Conservation (phyloP, 2,888 invertebrate genomes). For the Rapana venosa region DNA sequence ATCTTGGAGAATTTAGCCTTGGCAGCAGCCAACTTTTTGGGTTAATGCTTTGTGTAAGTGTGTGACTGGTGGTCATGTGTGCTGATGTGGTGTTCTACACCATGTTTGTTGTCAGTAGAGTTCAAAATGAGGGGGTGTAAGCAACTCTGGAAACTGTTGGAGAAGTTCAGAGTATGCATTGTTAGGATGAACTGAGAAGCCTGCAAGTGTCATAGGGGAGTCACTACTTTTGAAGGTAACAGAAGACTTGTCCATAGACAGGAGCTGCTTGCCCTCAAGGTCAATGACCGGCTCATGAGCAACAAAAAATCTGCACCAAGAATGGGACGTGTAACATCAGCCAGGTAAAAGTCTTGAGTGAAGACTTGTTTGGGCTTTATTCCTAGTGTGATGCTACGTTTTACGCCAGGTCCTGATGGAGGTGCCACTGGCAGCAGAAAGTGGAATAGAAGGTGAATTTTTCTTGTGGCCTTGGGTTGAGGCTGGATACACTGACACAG, state of each 20-base stretch:
- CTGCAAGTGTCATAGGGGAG: conserved; percentile 16
- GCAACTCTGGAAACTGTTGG: conserved; percentile 16
- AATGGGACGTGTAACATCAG: conserved; percentile 39
- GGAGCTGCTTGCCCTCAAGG: conserved; percentile 29
- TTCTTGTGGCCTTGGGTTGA: conserved; percentile 4
- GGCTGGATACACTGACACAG: conserved; percentile 42
- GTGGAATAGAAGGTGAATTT: not conserved
- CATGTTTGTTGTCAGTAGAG: conserved; percentile 12
- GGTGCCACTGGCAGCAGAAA: conserved; percentile 31
- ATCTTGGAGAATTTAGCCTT: conserved; percentile 23
- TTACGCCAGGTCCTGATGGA: conserved; percentile 32
- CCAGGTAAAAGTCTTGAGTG: conserved; percentile 36
- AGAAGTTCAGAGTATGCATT: conserved; percentile 35
- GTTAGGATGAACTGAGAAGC: conserved; percentile 7
- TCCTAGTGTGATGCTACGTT: conserved; percentile 17
- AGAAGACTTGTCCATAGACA: conserved; percentile 31
- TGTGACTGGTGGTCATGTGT: conserved; percentile 30
- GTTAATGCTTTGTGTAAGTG: conserved; percentile 21
- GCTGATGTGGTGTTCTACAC: conserved; percentile 6
- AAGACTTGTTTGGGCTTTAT: not conserved
- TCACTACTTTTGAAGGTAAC: conserved; percentile 11
- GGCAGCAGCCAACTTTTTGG: conserved; percentile 30
- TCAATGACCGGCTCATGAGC: conserved; percentile 33
- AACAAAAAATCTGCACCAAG: conserved; percentile 42
- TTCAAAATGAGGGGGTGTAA: conserved; percentile 21